These are phyloP conservation scores for Burhinus bistriatus DNA, from an alignment of 2,113 vertebrate species.

Conservation along the genomic window DNA sequence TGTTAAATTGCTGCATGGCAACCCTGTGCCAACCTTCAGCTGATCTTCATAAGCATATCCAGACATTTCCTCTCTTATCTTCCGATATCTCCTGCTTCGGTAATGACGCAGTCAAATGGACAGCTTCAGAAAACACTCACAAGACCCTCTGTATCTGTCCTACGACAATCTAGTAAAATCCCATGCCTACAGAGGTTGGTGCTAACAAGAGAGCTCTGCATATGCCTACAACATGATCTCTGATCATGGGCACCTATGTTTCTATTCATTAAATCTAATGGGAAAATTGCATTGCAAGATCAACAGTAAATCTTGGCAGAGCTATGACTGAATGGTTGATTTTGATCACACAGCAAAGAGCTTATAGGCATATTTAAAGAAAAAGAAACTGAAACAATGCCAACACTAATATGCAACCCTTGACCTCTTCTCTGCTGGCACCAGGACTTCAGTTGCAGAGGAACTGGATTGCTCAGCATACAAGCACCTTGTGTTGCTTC, in stretches of 20 bases:
- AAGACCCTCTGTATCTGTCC: not conserved
- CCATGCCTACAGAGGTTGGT: not conserved
- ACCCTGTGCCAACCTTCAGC: not conserved
- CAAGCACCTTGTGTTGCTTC: not conserved
- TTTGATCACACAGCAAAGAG: not conserved
- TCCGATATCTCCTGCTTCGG: not conserved
- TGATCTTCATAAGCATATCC: not conserved
- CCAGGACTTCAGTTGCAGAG: not conserved
- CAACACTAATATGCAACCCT: not conserved
- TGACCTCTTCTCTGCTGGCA: not conserved
- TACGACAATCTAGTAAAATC: not conserved
- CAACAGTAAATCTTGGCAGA: not conserved
- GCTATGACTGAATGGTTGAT: not conserved
- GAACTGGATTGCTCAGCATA: not conserved
- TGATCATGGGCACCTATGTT: not conserved
- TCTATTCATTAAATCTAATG: not conserved
- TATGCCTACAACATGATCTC: not conserved
- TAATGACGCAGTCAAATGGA: not conserved
- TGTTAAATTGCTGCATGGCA: not conserved
- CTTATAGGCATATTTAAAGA: not conserved
- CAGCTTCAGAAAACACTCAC: not conserved
- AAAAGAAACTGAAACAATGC: not conserved
- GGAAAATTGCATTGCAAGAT: not conserved
- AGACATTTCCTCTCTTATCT: not conserved
- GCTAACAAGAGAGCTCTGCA: not conserved